Evolutionary conservation across 2,888 invertebrate genomes (phyloP).

Genomic region (Epsilonema sp.): DNA sequence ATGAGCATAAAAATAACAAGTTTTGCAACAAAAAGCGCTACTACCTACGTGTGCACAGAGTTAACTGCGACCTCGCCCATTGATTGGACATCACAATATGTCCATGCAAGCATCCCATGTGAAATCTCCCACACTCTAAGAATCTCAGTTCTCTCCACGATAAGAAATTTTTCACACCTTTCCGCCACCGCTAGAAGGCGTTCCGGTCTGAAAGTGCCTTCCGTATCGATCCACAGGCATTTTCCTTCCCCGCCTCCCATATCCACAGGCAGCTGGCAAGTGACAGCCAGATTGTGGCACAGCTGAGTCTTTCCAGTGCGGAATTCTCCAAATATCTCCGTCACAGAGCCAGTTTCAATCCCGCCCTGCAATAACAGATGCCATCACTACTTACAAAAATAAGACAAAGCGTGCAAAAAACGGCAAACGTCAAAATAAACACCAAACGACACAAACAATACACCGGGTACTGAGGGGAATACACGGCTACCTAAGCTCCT

Average conservation of each 20-base stretch:
- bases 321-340: constrained; percentile 95
- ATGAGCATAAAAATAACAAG: too few species aligned
- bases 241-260: constrained; percentile 97
- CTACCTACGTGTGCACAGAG: too few species aligned
- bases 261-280: constrained; percentile 89
- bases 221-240: constrained; percentile 92
- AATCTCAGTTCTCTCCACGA: too few species aligned
- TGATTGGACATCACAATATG: too few species aligned
- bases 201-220: constrained; percentile 91
- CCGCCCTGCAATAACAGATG: constrained; percentile 44
- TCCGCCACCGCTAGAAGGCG: constrained; percentile 74
- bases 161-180: constrained; percentile 37
- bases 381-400: neutral
- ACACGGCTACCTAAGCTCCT: too few species aligned
- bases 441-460: too few species aligned
- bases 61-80: too few species aligned
- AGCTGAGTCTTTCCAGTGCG: constrained; percentile 90
- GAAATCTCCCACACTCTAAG: too few species aligned
- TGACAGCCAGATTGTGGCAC: constrained; percentile 88
- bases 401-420: neutral
- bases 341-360: constrained; percentile 92
- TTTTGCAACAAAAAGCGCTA: too few species aligned
- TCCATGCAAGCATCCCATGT: too few species aligned
- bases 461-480: too few species aligned
- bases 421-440: too few species aligned